A percentile compares a stretch with the other conserved stretches of the same genome.
Conservation (phyloP, 2,888 invertebrate genomes). For the Cantharis rustica region DNA sequence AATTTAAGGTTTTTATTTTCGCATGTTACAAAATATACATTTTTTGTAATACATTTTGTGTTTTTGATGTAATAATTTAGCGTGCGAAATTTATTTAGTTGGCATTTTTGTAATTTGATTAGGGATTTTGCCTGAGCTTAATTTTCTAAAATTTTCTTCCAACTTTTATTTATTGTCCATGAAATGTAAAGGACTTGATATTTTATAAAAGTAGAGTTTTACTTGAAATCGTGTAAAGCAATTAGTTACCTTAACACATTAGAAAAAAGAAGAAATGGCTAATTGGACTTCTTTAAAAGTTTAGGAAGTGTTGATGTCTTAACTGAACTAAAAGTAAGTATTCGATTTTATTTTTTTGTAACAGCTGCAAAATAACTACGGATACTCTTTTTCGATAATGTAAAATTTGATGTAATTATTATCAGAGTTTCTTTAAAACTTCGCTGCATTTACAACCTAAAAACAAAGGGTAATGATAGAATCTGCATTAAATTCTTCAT, state of each 20-base stretch:
- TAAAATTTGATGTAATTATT: neutral
- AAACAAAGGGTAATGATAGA: too few species aligned
- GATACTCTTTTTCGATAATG: neutral
- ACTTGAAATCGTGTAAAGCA: neutral
- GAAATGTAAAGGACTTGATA: neutral
- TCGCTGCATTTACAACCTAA: too few species aligned
- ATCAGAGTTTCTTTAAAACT: too few species aligned
- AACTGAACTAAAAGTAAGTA: neutral
- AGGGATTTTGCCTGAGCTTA: neutral
- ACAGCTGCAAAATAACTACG: neutral
- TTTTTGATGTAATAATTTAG: neutral
- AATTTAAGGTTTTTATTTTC: neutral
- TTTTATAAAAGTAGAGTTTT: neutral
- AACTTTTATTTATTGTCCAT: neutral
- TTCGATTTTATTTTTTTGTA: neutral
- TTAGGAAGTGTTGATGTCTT: neutral
- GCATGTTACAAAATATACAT: neutral
- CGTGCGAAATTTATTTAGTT: neutral
- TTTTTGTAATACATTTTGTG: neutral
- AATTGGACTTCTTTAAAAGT: neutral
- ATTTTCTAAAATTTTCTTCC: neutral
- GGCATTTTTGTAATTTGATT: neutral
- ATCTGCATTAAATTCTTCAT: too few species aligned
- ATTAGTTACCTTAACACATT: neutral
- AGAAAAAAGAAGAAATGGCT: neutral